Evolutionary conservation across 2,113 vertebrate genomes (phyloP).

Genomic region (Progne subis): DNA sequence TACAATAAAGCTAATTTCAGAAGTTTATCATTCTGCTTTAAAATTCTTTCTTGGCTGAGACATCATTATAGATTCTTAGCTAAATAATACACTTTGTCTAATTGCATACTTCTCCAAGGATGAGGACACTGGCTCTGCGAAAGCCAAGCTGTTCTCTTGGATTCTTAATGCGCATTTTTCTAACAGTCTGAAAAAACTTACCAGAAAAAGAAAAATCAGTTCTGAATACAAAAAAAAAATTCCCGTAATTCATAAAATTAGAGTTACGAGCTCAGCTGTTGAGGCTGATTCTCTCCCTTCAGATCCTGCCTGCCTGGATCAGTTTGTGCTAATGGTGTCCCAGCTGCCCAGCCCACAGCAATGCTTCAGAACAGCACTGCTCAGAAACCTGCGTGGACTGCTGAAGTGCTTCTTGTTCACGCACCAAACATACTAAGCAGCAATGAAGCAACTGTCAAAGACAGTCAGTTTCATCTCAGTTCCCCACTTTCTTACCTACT

Average conservation of each 20-base stretch:
- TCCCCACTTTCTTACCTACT: background rate
- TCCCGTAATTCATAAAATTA: background rate
- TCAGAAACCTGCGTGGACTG: background rate
- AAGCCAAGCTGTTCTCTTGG: slow-evolving; percentile 18
- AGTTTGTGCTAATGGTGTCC: background rate
- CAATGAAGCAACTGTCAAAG: background rate
- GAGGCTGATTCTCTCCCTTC: background rate
- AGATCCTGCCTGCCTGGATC: background rate
- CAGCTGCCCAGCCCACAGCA: background rate
- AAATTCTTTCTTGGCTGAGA: slow-evolving; percentile 43
- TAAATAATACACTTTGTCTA: slow-evolving; percentile 29
- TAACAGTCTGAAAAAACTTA: slow-evolving; percentile 58
- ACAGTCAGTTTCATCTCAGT: background rate
- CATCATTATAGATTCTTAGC: slow-evolving; percentile 14
- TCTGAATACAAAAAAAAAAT: background rate
- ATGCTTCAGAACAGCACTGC: background rate
- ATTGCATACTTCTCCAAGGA: slow-evolving; percentile 63
- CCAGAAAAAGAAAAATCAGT: background rate
- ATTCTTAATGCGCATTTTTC: slow-evolving; percentile 47
- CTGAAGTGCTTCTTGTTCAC: background rate
- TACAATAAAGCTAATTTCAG: slow-evolving; percentile 61
- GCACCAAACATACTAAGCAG: background rate
- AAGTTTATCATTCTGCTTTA: slow-evolving; percentile 9
- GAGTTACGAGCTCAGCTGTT: background rate
- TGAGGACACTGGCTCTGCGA: background rate